Base-by-base conservation (phyloP, 1,140 invertebrate genomes). In the Geopemphigus sp. region DNA sequence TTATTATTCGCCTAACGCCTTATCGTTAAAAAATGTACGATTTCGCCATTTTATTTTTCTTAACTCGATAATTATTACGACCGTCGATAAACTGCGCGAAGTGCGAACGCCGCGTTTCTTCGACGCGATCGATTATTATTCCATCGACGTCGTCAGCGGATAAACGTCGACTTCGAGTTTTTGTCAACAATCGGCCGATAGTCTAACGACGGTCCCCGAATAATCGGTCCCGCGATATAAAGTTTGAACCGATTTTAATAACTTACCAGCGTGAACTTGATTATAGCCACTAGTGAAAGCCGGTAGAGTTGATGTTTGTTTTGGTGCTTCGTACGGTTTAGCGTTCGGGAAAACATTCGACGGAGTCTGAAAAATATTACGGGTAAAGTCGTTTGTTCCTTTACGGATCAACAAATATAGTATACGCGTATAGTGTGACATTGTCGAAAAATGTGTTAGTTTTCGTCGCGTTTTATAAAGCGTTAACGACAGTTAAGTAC, bases 261-360 rank as follows among this genome's bases (percentile, higher is more conserved):
- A 29, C 68, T 50, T 61, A 78, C 74, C 57, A 26, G 57, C 50
- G 1, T 57, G 56, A 45, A 61, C 24, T 61, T 78, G 74, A 32
- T 29, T 78, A 5, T 50, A 78, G 47, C 74, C 74, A 26, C 57
- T 11, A 26, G 56, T 63, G 29, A 39, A 76, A 6, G n/a, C 17
- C 12, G 74, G 22, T 15, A 32, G 12, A 57, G 74, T 26, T 45
- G 74, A n/a, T 17, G 74, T 63, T 47, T 24, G 57, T 63, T 78
- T 78, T 63, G 39, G 74, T 29, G 74, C 8, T 47, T 78, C 74
- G 19, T 78, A 63, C 24, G 74, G 56, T 63, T 61, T 78, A 50
- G 47, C 47, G n/a, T 72, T 72, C 5, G 68, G 54, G 54, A 54
- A 72, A 54, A 72, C 68, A 10, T 53, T 72, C 1, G 47, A 29